These are phyloP conservation scores for Theonella swinhoei DNA, from an alignment of 37 sponge, comb jelly and placozoan species.

Conservation along the genomic window DNA sequence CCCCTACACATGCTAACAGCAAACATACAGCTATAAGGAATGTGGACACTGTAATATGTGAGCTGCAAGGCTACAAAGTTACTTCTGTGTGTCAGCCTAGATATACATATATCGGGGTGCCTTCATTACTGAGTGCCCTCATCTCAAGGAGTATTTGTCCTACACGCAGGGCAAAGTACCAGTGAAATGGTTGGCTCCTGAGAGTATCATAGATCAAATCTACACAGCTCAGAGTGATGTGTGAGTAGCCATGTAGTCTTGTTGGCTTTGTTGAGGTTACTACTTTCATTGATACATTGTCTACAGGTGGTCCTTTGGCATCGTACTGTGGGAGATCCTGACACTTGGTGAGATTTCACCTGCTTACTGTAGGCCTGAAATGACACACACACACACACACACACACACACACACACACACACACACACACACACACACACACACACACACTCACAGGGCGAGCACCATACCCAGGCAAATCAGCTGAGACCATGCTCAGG, in stretches of 20 bases:
- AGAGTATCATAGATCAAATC: slow-evolving; percentile 41
- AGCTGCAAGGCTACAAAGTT: no score
- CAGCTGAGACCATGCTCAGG: slow-evolving; percentile 17
- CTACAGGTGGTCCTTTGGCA: slow-evolving; percentile 69
- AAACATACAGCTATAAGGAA: no score
- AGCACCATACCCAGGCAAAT: slow-evolving; percentile 50
- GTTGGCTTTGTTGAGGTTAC: not conserved
- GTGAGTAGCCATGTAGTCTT: slow-evolving; percentile 17
- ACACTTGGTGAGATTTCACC: slow-evolving; percentile 42
- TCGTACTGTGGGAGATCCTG: slow-evolving; percentile 56
- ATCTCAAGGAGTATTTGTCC: no score
- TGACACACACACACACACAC: no score
- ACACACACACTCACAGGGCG: not conserved
- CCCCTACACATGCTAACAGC: no score
- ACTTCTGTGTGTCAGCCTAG: no score
- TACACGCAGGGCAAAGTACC: slow-evolving; percentile 49
- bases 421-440: not conserved
- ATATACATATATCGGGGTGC: no score
- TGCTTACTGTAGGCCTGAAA: not conserved
- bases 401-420: no score
- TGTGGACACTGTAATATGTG: no score
- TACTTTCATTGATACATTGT: not conserved
- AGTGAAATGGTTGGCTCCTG: slow-evolving; percentile 66
- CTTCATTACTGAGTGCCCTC: no score
- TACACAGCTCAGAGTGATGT: slow-evolving; percentile 62